Conservation (phyloP, 2,888 invertebrate genomes). For the Hirtodrosophila histrioides region DNA sequence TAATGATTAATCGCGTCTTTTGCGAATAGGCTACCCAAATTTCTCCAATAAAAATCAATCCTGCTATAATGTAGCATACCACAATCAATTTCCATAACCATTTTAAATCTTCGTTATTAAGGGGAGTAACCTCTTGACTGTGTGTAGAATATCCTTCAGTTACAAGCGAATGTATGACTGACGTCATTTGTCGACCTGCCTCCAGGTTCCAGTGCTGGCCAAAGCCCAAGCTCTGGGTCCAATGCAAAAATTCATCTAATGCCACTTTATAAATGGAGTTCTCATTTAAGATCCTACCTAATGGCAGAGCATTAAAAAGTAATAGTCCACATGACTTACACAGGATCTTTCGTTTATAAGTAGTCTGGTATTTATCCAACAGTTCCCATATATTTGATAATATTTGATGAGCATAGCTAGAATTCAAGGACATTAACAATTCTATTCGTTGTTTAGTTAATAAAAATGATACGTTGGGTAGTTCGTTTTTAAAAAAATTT, state of each 20-base stretch:
- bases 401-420: slow-evolving; percentile 2
- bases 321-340: background rate
- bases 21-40: too few relatives aligned
- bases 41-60: too few relatives aligned
- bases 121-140: too few relatives aligned
- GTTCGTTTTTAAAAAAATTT: background rate
- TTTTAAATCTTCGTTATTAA: too few relatives aligned
- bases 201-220: background rate
- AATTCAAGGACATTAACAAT: background rate
- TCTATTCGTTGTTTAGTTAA: too few relatives aligned
- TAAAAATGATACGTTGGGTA: too few relatives aligned
- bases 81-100: too few relatives aligned
- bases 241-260: background rate
- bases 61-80: too few relatives aligned
- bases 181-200: background rate
- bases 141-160: too few relatives aligned
- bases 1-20: too few relatives aligned
- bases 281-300: background rate
- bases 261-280: background rate
- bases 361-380: background rate
- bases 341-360: background rate
- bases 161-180: too few relatives aligned
- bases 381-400: background rate
- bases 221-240: too few relatives aligned
- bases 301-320: background rate